These are phyloP conservation scores for Oncopodura yosiiana DNA, from an alignment of 1,140 invertebrate genomes.

Conservation along the genomic window DNA sequence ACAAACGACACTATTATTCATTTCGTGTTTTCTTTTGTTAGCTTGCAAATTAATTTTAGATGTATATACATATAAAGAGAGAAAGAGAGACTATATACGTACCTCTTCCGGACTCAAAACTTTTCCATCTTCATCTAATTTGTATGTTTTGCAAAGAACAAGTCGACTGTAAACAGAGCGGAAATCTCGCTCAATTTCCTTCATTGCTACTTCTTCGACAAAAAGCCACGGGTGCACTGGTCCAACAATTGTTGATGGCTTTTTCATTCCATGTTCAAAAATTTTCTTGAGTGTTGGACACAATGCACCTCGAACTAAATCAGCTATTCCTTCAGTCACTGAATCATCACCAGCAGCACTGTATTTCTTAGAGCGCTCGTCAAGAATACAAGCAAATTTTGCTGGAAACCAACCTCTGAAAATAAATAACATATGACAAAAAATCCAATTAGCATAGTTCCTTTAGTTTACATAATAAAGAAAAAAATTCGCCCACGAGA, in stretches of 20 bases:
- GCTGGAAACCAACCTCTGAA: conserved; percentile 91
- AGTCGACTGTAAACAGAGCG: conserved; percentile 94
- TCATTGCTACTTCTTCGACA: conserved; percentile 90
- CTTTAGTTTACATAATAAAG: neutral
- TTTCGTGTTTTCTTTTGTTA: neutral
- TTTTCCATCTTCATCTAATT: conserved; percentile 97
- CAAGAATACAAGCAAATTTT: conserved; percentile 91
- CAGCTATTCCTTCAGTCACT: conserved; percentile 89
- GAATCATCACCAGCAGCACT: conserved; percentile 93
- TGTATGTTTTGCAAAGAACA: conserved; percentile 95
- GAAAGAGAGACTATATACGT: conserved; percentile 38
- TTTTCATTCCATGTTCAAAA: conserved; percentile 89
- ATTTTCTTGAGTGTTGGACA: conserved; percentile 91
- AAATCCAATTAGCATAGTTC: neutral
- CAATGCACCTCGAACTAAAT: conserved; percentile 86
- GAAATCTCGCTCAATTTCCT: conserved; percentile 95
- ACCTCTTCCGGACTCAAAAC: conserved; percentile 97
- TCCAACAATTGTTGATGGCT: conserved; percentile 63
- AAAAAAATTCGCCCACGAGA: neutral
- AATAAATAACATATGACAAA: too few relatives aligned
- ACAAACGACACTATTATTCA: neutral
- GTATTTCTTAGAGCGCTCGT: conserved; percentile 94
- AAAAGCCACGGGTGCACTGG: conserved; percentile 98
- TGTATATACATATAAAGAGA: conserved; percentile 15
- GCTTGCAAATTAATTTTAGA: neutral